Conservation (phyloP, 2,797 vertebrate genomes). For the Fistularia commersonii region DNA sequence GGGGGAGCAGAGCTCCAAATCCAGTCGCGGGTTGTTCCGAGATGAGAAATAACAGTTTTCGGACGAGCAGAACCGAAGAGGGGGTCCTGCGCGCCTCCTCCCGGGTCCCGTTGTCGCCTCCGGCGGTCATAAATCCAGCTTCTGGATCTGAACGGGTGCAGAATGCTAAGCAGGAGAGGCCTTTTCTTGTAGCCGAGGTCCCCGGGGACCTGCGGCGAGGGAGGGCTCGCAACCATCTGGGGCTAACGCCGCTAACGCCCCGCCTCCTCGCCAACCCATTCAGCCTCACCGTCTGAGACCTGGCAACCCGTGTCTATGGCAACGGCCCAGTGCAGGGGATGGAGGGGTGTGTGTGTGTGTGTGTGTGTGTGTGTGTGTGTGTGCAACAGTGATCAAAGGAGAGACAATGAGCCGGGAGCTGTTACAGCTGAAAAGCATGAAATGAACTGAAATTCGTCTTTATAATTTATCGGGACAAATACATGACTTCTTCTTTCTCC, state of each 20-base stretch:
- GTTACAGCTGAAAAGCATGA: conserved; percentile 13
- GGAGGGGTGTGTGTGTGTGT: no score
- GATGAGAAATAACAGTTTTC: no score
- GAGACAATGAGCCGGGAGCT: conserved; percentile 6
- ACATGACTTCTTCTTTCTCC: no score
- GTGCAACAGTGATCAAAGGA: conserved; percentile 20
- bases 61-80: no score
- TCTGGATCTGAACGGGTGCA: conserved; percentile 5
- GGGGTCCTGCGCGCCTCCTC: no score
- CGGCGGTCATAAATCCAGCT: conserved; percentile 30
- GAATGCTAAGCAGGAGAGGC: conserved; percentile 48
- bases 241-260: conserved; percentile 28
- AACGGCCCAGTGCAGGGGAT: conserved; percentile 42
- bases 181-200: conserved; percentile 42
- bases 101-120: no score
- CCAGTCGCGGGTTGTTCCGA: no score
- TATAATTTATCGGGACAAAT: no score
- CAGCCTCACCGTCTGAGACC: conserved; percentile 36
- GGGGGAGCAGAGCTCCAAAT: no score
- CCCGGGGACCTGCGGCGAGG: conserved; percentile 38
- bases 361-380: no score
- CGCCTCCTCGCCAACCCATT: conserved; percentile 61
- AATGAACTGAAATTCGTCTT: no score
- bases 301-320: conserved; percentile 61
- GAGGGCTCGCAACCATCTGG: conserved; percentile 53